These are phyloP conservation scores for Discoglossus pictus DNA, from an alignment of 2,797 vertebrate species.

Conservation along the genomic window DNA sequence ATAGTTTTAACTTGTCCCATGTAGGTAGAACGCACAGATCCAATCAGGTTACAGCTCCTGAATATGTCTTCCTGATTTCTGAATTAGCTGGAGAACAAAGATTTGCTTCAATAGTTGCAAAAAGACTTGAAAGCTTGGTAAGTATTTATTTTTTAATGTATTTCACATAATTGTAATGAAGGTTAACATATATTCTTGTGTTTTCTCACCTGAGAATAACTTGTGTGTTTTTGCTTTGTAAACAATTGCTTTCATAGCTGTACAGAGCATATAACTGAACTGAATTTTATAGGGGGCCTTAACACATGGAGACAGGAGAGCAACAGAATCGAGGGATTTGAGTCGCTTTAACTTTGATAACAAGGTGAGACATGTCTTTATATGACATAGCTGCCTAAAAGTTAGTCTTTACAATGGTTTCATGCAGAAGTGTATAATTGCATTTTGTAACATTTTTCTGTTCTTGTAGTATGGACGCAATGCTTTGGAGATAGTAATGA, in stretches of 20 bases:
- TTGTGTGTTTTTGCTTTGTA: too few relatives aligned
- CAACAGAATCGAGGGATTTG: slow-evolving; percentile 96
- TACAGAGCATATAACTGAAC: too few relatives aligned
- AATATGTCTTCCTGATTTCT: slow-evolving; percentile 97
- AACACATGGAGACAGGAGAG: slow-evolving; percentile 93
- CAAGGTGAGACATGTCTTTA: slow-evolving; percentile 74
- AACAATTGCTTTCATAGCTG: too few relatives aligned
- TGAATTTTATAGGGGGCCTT: slow-evolving; percentile 89
- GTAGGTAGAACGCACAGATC: slow-evolving; percentile 94
- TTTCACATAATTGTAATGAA: too few relatives aligned
- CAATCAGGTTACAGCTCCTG: slow-evolving; percentile 97
- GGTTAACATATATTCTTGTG: too few relatives aligned
- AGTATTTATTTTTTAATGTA: slow-evolving; percentile 54
- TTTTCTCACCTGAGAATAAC: too few relatives aligned
- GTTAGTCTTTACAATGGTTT: not conserved
- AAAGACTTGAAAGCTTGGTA: slow-evolving; percentile 96
- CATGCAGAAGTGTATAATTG: not conserved
- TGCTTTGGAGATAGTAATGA: slow-evolving; percentile 97
- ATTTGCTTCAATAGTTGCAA: slow-evolving; percentile 97
- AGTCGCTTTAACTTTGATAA: slow-evolving; percentile 99
- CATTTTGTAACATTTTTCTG: too few relatives aligned
- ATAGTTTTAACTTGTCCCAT: slow-evolving; percentile 31
- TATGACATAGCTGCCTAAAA: not conserved
- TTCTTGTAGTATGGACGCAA: slow-evolving; percentile 91
- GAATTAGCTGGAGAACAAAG: slow-evolving; percentile 96